phyloP scores from a whole-genome alignment of 2,113 vertebrate species.

The Zosterops lateralis region DNA sequence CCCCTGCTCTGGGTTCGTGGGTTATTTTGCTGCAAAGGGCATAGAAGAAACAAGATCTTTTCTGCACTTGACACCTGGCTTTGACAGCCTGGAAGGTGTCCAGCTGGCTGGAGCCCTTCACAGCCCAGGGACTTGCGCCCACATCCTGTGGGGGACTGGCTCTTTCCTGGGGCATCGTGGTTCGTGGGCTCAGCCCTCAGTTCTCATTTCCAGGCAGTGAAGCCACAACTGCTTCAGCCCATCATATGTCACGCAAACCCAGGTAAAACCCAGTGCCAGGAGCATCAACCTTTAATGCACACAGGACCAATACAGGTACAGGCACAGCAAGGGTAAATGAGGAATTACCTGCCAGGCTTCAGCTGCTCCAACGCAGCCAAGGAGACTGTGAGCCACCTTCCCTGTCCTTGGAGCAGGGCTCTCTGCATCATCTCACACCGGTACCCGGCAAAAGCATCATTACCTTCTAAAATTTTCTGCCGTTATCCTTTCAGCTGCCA shows the following conservation, averaged over 20 bases:
- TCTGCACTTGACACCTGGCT: background rate
- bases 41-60: background rate
- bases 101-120: background rate
- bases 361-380: background rate
- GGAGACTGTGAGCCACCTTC: background rate
- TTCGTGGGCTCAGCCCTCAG: background rate
- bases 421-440: background rate
- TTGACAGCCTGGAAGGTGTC: background rate
- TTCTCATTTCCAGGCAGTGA: background rate
- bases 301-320: background rate
- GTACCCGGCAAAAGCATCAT: background rate
- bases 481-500: constrained; percentile 12
- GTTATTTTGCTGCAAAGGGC: background rate
- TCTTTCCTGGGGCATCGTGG: rapidly evolving
- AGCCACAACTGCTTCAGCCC: background rate
- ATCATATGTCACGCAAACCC: rapidly evolving
- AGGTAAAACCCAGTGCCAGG: background rate
- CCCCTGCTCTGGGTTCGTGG: background rate
- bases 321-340: background rate
- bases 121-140: background rate
- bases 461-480: background rate
- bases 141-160: background rate
- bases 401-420: background rate
- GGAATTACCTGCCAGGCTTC: background rate
- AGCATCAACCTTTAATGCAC: background rate